phyloP scores from a whole-genome alignment of 1,140 invertebrate species.

The Drosophila auraria region DNA sequence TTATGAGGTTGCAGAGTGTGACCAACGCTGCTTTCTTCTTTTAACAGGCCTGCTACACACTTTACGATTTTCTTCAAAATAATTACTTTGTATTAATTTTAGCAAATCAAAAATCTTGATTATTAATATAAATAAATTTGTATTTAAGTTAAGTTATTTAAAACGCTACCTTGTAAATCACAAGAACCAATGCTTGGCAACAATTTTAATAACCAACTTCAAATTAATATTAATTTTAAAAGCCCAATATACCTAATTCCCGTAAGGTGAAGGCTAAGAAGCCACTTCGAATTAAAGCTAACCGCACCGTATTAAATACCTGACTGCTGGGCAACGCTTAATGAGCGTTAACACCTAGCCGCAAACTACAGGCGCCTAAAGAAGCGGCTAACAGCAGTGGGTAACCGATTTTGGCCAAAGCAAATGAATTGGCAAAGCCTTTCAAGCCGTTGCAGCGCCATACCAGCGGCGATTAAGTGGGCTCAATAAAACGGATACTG shows the following conservation, averaged over 20 bases:
- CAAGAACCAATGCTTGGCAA: no score
- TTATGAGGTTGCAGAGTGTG: background rate
- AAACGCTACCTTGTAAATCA: no score
- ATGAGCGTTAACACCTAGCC: background rate
- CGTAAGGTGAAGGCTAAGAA: background rate
- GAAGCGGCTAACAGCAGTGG: constrained; percentile 35
- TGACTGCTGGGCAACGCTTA: constrained; percentile 13
- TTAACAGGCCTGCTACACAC: background rate
- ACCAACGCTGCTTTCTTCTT: background rate
- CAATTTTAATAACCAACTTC: background rate
- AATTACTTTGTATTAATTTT: no score
- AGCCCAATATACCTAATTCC: background rate
- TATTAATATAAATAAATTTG: no score
- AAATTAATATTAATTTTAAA: background rate
- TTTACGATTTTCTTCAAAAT: no score
- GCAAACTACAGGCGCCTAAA: constrained; percentile 4
- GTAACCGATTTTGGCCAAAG: constrained; percentile 43
- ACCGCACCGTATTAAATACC: constrained; percentile 3
- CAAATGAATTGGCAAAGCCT: constrained; percentile 50
- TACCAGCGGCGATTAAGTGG: constrained; percentile 29
- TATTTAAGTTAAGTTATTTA: no score
- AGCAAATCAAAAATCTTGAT: no score
- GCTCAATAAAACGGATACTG: constrained; percentile 34
- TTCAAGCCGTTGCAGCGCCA: constrained; percentile 38
- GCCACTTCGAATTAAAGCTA: background rate